These are phyloP conservation scores for Pantherophis alleghaniensis DNA, from an alignment of 2,797 vertebrate genomes.

Conservation along the genomic window DNA sequence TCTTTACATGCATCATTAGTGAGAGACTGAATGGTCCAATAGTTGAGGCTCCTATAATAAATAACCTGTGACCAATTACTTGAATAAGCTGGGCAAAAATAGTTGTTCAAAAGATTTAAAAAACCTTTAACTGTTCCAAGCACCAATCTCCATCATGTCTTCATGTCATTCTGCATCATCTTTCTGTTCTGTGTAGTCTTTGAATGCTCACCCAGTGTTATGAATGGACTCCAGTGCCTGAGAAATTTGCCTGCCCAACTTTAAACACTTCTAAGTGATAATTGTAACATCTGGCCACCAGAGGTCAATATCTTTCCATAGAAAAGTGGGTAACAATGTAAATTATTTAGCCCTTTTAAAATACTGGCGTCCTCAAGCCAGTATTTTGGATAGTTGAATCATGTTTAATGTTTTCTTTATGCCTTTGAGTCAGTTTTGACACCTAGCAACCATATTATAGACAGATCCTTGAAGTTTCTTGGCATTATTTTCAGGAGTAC, in stretches of 20 bases:
- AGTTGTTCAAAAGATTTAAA: not conserved
- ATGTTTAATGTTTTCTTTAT: not conserved
- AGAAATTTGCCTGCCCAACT: not conserved
- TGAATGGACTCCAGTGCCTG: not conserved
- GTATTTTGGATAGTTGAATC: not conserved
- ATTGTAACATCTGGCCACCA: slow-evolving; percentile 46
- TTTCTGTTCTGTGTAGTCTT: not conserved
- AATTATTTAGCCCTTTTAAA: not conserved
- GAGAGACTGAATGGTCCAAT: not conserved
- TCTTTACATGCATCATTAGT: not conserved
- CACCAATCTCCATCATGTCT: not conserved
- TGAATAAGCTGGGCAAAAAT: not conserved
- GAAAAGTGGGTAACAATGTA: not conserved
- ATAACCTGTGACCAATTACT: not conserved
- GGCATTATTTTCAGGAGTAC: not conserved
- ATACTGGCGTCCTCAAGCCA: not conserved
- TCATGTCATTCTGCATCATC: not conserved
- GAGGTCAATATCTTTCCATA: slow-evolving; percentile 55
- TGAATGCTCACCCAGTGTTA: not conserved
- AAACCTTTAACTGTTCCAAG: not conserved
- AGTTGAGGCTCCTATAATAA: not conserved
- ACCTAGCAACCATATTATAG: not conserved
- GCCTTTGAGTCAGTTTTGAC: not conserved
- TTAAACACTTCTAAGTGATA: not conserved
- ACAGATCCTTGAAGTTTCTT: not conserved